Conservation (phyloP, 2,113 vertebrate genomes). For the Camelus dromedarius region DNA sequence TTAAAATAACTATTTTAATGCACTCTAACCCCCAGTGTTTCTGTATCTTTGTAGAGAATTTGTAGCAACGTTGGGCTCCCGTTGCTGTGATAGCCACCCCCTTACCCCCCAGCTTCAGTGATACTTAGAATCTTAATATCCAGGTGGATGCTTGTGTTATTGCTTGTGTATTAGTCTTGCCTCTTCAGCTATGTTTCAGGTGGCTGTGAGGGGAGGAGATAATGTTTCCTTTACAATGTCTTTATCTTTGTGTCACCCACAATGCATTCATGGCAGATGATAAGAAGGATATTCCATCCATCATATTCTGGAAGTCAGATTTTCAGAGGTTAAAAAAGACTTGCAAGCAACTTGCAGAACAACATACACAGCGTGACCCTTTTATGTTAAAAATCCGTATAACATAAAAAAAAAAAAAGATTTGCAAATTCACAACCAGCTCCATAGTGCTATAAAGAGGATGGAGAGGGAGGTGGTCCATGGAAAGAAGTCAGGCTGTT, state of each 20-base stretch:
- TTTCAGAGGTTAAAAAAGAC: background rate
- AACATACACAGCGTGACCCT: too few species aligned
- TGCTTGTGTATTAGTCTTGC: background rate
- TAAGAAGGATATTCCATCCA: background rate
- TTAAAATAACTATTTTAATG: background rate
- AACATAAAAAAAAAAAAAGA: background rate
- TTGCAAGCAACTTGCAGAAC: background rate
- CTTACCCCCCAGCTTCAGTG: background rate
- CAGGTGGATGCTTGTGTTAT: background rate
- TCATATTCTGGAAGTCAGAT: background rate
- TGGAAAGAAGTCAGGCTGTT: background rate
- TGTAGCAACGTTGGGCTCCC: background rate
- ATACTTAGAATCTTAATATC: background rate
- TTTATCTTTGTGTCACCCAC: background rate
- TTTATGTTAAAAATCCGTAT: too few species aligned
- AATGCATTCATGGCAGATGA: background rate
- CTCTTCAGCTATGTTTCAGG: background rate
- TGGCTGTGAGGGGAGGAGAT: background rate
- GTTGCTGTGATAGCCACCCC: fast-evolving
- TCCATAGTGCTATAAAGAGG: background rate
- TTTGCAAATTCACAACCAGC: background rate
- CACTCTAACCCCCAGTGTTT: background rate
- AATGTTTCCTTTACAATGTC: background rate
- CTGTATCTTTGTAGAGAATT: background rate
- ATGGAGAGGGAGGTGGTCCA: background rate